phyloP scores from a whole-genome alignment of 2,113 vertebrate species.

The Anhinga rufa region DNA sequence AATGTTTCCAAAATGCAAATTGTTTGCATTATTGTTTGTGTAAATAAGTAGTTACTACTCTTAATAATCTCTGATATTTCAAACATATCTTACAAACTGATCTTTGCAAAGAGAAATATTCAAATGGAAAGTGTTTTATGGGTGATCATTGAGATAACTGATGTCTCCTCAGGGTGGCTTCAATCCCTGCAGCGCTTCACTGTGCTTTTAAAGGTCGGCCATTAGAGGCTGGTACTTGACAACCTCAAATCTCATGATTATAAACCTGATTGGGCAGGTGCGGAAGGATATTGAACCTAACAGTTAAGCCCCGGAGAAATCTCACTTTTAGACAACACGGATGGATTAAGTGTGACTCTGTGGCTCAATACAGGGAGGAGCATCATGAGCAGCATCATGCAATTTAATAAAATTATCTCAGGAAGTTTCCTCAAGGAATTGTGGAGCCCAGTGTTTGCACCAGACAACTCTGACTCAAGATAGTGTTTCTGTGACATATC shows the following conservation, averaged over 20 bases:
- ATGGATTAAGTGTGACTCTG: accelerated
- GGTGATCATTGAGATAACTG: accelerated
- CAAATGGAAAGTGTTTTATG: background rate
- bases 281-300: background rate
- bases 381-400: background rate
- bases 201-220: background rate
- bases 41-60: background rate
- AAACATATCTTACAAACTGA: background rate
- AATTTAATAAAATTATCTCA: background rate
- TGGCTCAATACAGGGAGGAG: accelerated
- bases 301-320: background rate
- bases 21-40: no score
- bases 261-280: background rate
- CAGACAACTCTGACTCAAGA: background rate
- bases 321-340: background rate
- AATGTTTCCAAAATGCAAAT: background rate
- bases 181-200: background rate
- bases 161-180: background rate
- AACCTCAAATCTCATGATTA: background rate
- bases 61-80: background rate
- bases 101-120: background rate
- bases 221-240: background rate
- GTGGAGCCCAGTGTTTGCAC: background rate
- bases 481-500: background rate
- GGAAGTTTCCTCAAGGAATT: background rate